Base-by-base conservation (phyloP, 30 jellyfish, hydroid and myxozoan species). In the Aurelia aurita region DNA sequence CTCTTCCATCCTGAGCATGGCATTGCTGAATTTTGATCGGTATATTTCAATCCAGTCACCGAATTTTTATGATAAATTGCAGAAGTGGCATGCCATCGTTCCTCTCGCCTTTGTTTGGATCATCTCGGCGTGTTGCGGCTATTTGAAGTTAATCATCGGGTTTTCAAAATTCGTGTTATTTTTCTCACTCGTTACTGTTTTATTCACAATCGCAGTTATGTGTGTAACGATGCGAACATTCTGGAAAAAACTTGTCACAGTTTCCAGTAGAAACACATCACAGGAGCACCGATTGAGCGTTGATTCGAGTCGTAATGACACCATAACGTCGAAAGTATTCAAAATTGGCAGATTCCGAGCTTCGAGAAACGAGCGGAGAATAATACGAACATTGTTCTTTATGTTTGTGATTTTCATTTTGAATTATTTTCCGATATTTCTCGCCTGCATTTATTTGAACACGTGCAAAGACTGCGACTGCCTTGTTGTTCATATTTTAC, bases 341-440 rank as follows among this genome's bases (percentile, higher is more conserved):
- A 83, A 29, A 63, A 83, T 83, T 7, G 93, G 93, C 39, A 70
- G 93, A 59, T 83, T 68, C 70, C 61, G 93, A 20, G 93, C 93
- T 45, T 47, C 87, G 23, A 83, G 87, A 23, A 83, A 69, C 87
- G 90, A 87, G 57, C 62, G 90, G 69, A 51, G 96, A 29, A 77
- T 77, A 72, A 87, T 77, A 27, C 85, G 89, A 19, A 87, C 96
- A 6, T 64, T 87, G 32, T 72, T 87, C 51, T 72, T 55, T 32
- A 87, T 87, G 88, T 72, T 87, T 20, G 80, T 80, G 34, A 74
- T 87, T 21, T 87, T 87, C 82, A 72, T 87, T 21, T 57, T 70
- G 72, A 57, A 80, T 25, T 87, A 87, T 54, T 77, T 87, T 47
- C 96, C 96, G 16, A 84, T 87, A 8, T 77, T 87, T 35, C 83